phyloP scores from a whole-genome alignment of 1,140 invertebrate species.

The Drosophila kepulauana region DNA sequence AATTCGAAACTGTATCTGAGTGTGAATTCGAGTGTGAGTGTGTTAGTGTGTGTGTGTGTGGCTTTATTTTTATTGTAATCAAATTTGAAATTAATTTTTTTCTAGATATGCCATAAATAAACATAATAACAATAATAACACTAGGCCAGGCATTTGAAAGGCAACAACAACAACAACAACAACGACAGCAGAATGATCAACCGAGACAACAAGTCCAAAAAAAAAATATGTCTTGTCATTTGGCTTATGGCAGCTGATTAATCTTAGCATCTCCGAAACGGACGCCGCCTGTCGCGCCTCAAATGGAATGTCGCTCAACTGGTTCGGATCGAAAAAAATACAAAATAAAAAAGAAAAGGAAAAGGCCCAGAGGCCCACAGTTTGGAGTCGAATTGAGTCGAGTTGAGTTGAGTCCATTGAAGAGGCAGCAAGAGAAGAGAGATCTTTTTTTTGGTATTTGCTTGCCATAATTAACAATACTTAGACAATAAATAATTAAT shows the following conservation, averaged over 20 bases:
- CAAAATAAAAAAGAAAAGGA: slow-evolving; percentile 55
- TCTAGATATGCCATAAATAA: slow-evolving; percentile 69
- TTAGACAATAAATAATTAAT: slow-evolving; percentile 78
- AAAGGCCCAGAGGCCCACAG: slow-evolving; percentile 58
- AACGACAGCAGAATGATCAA: slow-evolving; percentile 5
- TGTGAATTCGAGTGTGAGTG: background rate
- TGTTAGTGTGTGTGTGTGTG: slow-evolving; percentile 34
- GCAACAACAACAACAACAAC: slow-evolving; percentile 7
- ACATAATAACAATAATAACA: slow-evolving; percentile 77
- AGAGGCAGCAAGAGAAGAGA: slow-evolving; percentile 28
- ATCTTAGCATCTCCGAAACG: slow-evolving; percentile 76
- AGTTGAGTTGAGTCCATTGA: background rate
- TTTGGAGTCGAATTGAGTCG: background rate
- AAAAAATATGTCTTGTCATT: slow-evolving; percentile 78
- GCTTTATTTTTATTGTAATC: slow-evolving; percentile 80
- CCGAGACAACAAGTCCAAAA: slow-evolving; percentile 29
- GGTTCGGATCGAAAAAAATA: slow-evolving; percentile 50
- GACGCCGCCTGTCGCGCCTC: slow-evolving; percentile 74
- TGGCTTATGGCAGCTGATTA: slow-evolving; percentile 81
- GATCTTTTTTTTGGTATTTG: slow-evolving; percentile 42
- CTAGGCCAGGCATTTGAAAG: slow-evolving; percentile 35
- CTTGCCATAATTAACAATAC: slow-evolving; percentile 74
- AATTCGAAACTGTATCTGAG: background rate
- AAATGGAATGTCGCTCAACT: slow-evolving; percentile 79
- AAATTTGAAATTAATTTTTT: slow-evolving; percentile 80